Conservation (phyloP, 2,113 vertebrate species). For the Ranitomeya imitator region DNA sequence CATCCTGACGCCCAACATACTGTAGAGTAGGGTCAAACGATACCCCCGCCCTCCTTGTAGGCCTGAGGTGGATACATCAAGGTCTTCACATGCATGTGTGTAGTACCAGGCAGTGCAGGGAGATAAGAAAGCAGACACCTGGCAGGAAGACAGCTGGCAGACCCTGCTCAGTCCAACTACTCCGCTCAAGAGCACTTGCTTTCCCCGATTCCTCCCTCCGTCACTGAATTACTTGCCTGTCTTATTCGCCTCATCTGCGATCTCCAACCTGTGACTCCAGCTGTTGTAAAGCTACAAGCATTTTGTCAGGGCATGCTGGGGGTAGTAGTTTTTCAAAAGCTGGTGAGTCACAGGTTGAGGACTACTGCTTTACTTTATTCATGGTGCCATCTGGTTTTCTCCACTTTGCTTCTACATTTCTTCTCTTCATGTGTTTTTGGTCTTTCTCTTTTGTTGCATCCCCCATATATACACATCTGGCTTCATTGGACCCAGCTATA, state of each 20-base stretch:
- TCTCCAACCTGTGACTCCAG: neutral
- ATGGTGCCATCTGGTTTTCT: too few relatives aligned
- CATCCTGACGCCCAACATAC: neutral
- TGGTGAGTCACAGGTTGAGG: neutral
- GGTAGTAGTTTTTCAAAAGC: neutral
- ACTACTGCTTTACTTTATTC: too few relatives aligned
- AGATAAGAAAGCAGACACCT: conserved; percentile 37
- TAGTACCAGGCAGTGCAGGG: conserved; percentile 29
- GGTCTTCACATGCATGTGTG: neutral
- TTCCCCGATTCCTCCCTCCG: neutral
- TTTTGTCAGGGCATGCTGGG: neutral
- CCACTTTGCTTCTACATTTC: too few relatives aligned
- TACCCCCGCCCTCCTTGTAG: neutral
- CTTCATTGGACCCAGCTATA: neutral
- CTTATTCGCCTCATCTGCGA: neutral
- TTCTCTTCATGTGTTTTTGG: too few relatives aligned
- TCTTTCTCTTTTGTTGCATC: neutral
- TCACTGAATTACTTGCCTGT: neutral
- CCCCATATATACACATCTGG: neutral
- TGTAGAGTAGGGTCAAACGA: neutral
- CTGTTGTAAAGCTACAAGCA: neutral
- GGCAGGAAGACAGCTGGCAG: conserved; percentile 30
- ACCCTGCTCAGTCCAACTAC: neutral
- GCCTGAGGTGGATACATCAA: neutral
- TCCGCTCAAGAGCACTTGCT: neutral